Evolutionary conservation across 2,113 vertebrate species (phyloP).

Genomic region (Oreochromis niloticus): DNA sequence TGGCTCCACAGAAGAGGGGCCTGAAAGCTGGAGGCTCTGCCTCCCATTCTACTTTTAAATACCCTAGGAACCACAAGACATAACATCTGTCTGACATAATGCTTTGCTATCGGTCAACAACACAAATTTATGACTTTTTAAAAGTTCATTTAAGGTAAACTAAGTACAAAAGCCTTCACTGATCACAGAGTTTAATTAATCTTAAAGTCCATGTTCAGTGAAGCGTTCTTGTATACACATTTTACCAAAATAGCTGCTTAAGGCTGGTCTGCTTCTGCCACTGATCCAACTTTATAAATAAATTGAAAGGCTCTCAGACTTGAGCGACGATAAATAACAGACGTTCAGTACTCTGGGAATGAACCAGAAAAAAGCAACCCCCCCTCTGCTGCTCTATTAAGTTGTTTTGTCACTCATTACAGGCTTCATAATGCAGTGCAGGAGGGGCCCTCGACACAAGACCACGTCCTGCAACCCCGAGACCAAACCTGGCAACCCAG

Average conservation of each 20-base stretch:
- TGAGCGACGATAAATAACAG: conserved; percentile 4
- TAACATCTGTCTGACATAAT: not conserved
- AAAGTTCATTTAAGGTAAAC: not conserved
- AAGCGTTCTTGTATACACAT: not conserved
- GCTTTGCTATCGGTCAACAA: not conserved
- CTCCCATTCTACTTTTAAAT: not conserved
- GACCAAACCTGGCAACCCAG: conserved; percentile 56
- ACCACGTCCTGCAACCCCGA: conserved; percentile 31
- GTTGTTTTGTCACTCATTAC: conserved; percentile 63
- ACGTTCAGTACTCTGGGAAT: conserved; percentile 28
- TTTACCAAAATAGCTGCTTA: not conserved
- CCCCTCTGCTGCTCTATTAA: conserved; percentile 21
- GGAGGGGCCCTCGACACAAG: conserved; percentile 39
- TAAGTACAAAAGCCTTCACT: not conserved
- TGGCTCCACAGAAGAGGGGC: not conserved
- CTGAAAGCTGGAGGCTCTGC: not conserved
- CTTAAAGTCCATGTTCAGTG: not conserved
- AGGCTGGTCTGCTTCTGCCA: not conserved
- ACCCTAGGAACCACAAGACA: not conserved
- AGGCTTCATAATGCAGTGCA: conserved; percentile 51
- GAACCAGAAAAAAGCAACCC: conserved; percentile 20
- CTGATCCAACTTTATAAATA: not conserved
- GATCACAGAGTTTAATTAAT: not conserved
- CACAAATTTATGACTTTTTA: not conserved
- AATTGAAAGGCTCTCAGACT: not conserved